These are phyloP conservation scores for Allygus modestus DNA, from an alignment of 2,888 invertebrate species.

Conservation along the genomic window DNA sequence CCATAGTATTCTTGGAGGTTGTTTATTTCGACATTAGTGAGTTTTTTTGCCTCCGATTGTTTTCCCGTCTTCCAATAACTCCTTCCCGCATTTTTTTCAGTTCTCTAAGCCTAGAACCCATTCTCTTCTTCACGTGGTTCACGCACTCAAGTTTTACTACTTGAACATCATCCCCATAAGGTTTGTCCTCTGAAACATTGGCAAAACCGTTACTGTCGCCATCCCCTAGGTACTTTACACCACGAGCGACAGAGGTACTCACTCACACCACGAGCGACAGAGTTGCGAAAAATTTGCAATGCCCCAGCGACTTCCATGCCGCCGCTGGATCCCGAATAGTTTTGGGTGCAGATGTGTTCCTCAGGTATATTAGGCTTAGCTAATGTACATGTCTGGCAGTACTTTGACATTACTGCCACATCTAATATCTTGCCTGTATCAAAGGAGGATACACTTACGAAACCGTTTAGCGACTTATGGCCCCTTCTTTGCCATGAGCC, in stretches of 20 bases:
- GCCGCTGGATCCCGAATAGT: constrained; percentile 41
- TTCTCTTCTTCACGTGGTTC: constrained; percentile 42
- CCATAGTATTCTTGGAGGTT: constrained; percentile 70
- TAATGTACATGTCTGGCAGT: background rate
- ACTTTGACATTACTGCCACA: constrained; percentile 50
- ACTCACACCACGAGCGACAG: background rate
- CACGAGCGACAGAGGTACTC: too few relatives aligned
- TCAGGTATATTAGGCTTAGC: background rate
- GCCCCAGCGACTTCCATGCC: constrained; percentile 46
- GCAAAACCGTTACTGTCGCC: constrained; percentile 40
- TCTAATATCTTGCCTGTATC: constrained; percentile 57
- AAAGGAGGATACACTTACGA: constrained; percentile 29
- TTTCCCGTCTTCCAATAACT: constrained; percentile 55
- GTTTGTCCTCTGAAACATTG: constrained; percentile 28
- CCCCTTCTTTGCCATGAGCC: constrained; percentile 44
- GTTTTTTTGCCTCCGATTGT: constrained; percentile 66
- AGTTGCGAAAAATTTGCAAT: constrained; percentile 26
- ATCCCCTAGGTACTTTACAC: constrained; percentile 49
- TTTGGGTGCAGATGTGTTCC: constrained; percentile 4
- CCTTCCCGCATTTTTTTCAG: constrained; percentile 46
- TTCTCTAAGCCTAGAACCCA: constrained; percentile 53
- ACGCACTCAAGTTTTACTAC: constrained; percentile 43
- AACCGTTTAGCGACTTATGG: constrained; percentile 39
- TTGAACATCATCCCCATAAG: constrained; percentile 16
- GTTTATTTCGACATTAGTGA: constrained; percentile 69